Evolutionary conservation across 2,797 vertebrate species (phyloP), one percentile per base, ranked within the genome.

Genomic region (Tiaroga cobitis): DNA sequence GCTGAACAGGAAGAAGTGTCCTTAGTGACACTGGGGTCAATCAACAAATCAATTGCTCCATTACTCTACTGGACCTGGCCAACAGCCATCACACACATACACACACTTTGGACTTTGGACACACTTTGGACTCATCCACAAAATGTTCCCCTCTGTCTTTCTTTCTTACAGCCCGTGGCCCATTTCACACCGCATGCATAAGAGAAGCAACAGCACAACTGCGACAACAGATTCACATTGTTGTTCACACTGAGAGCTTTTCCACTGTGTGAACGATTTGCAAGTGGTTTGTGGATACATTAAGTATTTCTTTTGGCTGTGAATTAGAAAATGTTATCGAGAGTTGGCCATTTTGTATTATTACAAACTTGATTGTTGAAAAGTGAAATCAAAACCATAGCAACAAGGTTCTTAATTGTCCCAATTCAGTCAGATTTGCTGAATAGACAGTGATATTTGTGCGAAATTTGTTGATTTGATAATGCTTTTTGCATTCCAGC

Each of bases 1-100:
- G 74, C 90, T 89, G 89, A 92, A 81, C 63, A 67, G 88, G 11
- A 84, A 85, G 69, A 79, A 85, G 82, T 83, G 80, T 82, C 83
- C 77, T 82, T 68, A 76, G 70, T 78, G 24, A 77, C 80, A 93
- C 39, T 61, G 65, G 92, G 91, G 92, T 94, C 93, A 94, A 93
- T 93, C 87, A 85, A 65, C 91, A 93, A 49, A 94, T 95, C 93
- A 93, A 92, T 93, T 93, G 91, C 92, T 92, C 91, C 89, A 91
- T 86, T 87, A 65, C 84, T 84, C 79, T 81, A 80, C 91, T 92
- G 89, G 89, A 90, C 70, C 91, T 94, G 92, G 92, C 90, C 88
- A 87, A 87, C 82, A 90, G 91, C 92, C 91, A 92, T 86, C 59
- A 82, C 86, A 86, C 82, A 80, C 68, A 73, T 81, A 73, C 41